Conservation (phyloP, 2,888 invertebrate species). For the Adelognathus sp. region DNA sequence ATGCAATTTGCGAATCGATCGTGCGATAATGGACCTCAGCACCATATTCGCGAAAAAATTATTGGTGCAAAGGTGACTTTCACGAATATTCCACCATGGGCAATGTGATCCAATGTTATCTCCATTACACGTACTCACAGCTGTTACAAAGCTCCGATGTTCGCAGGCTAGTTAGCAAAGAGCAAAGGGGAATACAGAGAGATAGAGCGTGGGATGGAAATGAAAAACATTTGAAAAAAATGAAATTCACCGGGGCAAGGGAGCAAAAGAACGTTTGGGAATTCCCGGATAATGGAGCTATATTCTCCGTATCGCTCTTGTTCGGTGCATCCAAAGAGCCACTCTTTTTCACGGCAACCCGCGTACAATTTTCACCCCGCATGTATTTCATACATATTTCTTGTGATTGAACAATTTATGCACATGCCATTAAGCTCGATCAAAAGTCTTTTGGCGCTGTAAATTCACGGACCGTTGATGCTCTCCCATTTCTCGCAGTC, state of each 20-base stretch:
- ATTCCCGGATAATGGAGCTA: constrained; percentile 42
- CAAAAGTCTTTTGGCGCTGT: constrained; percentile 45
- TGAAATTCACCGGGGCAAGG: not conserved
- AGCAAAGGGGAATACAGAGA: not conserved
- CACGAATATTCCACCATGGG: constrained; percentile 17
- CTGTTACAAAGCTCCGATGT: constrained; percentile 1
- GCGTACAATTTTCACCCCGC: constrained; percentile 8
- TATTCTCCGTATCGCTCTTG: not conserved
- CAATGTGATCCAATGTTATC: constrained; percentile 17
- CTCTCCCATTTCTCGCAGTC: not conserved
- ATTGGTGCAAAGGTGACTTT: constrained; percentile 9
- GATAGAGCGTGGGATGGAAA: not conserved
- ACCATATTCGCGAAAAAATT: not conserved
- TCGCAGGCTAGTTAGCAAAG: not conserved
- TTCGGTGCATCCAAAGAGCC: not conserved
- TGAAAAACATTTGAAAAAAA: not conserved
- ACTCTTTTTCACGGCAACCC: not conserved
- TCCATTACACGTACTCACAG: constrained; percentile 20
- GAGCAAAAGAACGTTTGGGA: constrained; percentile 27
- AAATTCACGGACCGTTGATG: constrained; percentile 9
- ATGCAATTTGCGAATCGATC: no score
- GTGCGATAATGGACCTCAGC: not conserved
- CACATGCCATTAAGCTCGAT: constrained; percentile 50
- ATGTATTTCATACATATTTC: constrained; percentile 30
- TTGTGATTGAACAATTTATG: constrained; percentile 56